Base-by-base conservation (phyloP, 2,888 invertebrate genomes). In the Athripsodes cinereus region DNA sequence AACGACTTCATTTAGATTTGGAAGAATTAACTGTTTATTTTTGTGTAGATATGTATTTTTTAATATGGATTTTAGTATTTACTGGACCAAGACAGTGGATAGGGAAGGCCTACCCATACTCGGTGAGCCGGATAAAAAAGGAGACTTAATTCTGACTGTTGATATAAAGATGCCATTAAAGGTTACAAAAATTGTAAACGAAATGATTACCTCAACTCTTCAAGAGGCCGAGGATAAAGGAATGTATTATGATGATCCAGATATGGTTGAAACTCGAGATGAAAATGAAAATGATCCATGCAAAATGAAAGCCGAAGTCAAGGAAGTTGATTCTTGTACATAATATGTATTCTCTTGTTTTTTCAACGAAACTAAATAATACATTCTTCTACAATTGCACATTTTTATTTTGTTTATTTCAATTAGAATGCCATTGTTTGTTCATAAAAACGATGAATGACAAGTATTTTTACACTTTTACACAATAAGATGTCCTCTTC, bases 101-200 rank as follows among this genome's bases (percentile, higher is more conserved):
- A 82, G 81, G 6, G 91, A 92, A 72, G 92, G 92, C 1, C 75
- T 92, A 66, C 90, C 90, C 0, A 69, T 85, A 56, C 77, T 83
- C 1, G 81, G 82, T 56, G 78, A 82, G 66, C 74, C 79, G 48
- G 81, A 80, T 52, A 79, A 81, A 40, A 84, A 80, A 65, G 91
- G 92, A 10, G 81, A 88, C 68, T 72, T 92, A 46, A 80, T 87
- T 48, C 79, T 92, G 64, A 77, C 79, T 56, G 92, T 92, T 68
- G 73, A 81, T 54, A 77, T 74, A 5, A 65, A 65, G 1, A 78
- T 75, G 64, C 74, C 77, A 13, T 20, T 34, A 10, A 18, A n/a
- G 11, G 18, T 57, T 3, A 47, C 57, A 1, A 35, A 46, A 18
- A 13, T 21, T 18, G 40, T 21, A 8, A 52, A 46, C 21, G 52